phyloP scores from a whole-genome alignment of 2,797 vertebrate species.

The Amphiprion clarkii region DNA sequence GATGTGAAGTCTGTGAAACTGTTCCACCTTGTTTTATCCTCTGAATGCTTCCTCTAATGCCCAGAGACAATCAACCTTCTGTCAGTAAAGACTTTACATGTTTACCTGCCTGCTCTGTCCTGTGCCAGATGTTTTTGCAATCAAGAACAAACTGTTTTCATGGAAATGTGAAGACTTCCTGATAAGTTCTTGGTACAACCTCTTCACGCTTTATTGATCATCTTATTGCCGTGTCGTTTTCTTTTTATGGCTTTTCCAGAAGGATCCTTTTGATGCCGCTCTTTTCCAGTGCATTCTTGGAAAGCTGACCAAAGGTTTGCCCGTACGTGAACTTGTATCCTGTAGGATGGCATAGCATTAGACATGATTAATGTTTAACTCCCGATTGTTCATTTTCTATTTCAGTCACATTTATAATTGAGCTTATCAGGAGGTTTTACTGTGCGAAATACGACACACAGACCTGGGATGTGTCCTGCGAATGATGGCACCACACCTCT shows the following conservation, averaged over 20 bases:
- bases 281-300: conserved; percentile 76
- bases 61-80: conserved; percentile 76
- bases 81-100: conserved; percentile 70
- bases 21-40: conserved; percentile 7
- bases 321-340: conserved; percentile 86
- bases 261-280: conserved; percentile 60
- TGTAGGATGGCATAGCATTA: conserved; percentile 44
- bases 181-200: background rate
- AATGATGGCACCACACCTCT: conserved; percentile 82
- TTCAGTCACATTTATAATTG: background rate
- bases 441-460: conserved; percentile 14
- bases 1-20: conserved; percentile 44
- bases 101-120: conserved; percentile 4
- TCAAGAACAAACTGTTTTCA: background rate
- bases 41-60: conserved; percentile 63
- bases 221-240: conserved; percentile 34
- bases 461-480: conserved; percentile 88
- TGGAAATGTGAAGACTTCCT: background rate
- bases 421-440: background rate
- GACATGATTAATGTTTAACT: too few species aligned
- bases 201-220: background rate
- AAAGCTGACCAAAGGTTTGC: conserved; percentile 82
- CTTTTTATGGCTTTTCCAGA: conserved; percentile 17
- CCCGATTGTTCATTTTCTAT: background rate
- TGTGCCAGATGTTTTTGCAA: background rate